Base-by-base conservation (phyloP, 2,113 vertebrate species). In the Drymodes brunneopygia region DNA sequence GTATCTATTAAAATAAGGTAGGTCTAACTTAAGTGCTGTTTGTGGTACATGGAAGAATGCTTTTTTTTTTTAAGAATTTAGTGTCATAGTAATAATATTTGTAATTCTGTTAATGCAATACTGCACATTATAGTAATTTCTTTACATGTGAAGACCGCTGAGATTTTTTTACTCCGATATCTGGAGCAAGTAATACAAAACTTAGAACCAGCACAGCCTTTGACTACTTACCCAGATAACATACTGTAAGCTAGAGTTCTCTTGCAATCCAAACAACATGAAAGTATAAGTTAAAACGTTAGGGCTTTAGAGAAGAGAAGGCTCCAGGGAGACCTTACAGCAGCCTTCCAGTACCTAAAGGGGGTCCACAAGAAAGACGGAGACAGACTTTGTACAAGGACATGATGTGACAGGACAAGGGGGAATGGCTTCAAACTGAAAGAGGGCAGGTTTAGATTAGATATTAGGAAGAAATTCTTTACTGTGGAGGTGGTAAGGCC, bases 1-100 rank as follows among this genome's bases (percentile, higher is more conserved):
- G 94, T 98, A 8, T 99, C 99, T 64, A 98, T 99, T 96, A 99
- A 99, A 98, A 99, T 99, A 98, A 99, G 99, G 99, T 99, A 98
- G 71, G 92, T 92, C 44, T 75, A 50, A 74, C 7, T 31, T 65
- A n/a, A 50, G 6, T 80, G 24, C 28, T 88, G 12, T 80, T 67
- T 44, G 17, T 83, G 23, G n/a, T 70, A 51, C 7, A 12, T 35
- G 42, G 28, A 81, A 86, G 17, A 86, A 71, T 53, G 13, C 82
- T 72, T 42, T 58, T 21, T n/a, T n/a, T 27, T 54, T 75, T 77
- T 18, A 85, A 61, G 3, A 27, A 40, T 14, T 77, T 78, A 11
- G 12, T 81, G 24, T 89, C 81, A 15, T 74, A 61, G 25, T 66
- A 90, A 71, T 8, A 31, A 67, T 48, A 42, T 28, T 62, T 64